Conservation (phyloP, 1,140 invertebrate species). For the Zaprionus ghesquierei region DNA sequence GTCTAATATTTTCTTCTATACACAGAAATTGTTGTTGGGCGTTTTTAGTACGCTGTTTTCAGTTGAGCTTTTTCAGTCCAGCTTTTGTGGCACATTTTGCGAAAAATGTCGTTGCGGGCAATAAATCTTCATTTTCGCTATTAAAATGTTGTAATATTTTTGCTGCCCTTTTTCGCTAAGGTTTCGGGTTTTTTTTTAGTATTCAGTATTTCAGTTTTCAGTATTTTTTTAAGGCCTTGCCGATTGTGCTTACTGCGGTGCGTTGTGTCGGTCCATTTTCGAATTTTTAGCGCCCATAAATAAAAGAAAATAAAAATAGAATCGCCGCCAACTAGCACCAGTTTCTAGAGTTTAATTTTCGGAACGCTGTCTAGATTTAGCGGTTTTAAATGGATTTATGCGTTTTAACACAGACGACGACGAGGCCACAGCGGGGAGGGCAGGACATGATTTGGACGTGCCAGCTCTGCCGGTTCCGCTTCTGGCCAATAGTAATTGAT, state of each 20-base stretch:
- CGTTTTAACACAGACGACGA: neutral
- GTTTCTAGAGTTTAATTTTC: constrained; percentile 27
- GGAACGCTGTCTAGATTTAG: constrained; percentile 48
- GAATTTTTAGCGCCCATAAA: constrained; percentile 60
- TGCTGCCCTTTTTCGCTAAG: constrained; percentile 1
- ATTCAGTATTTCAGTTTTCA: constrained; percentile 1
- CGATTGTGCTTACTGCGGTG: constrained; percentile 57
- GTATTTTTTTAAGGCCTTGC: constrained; percentile 58
- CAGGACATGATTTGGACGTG: neutral
- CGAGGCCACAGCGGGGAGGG: neutral
- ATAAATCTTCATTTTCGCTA: constrained; percentile 79
- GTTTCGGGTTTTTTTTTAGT: neutral
- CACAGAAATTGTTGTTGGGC: neutral
- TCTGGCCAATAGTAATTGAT: constrained; percentile 53
- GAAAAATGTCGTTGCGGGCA: constrained; percentile 54
- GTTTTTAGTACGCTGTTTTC: constrained; percentile 52
- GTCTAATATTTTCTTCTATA: neutral
- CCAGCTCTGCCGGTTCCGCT: constrained; percentile 10
- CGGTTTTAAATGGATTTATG: constrained; percentile 67
- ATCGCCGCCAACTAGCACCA: constrained; percentile 42
- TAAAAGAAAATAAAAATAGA: constrained; percentile 68
- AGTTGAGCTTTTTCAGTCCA: constrained; percentile 60
- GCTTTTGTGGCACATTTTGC: constrained; percentile 57
- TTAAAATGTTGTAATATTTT: constrained; percentile 80
- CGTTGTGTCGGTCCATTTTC: constrained; percentile 44